Conservation (phyloP, 1,140 invertebrate species). For the Drosophila leontia region DNA sequence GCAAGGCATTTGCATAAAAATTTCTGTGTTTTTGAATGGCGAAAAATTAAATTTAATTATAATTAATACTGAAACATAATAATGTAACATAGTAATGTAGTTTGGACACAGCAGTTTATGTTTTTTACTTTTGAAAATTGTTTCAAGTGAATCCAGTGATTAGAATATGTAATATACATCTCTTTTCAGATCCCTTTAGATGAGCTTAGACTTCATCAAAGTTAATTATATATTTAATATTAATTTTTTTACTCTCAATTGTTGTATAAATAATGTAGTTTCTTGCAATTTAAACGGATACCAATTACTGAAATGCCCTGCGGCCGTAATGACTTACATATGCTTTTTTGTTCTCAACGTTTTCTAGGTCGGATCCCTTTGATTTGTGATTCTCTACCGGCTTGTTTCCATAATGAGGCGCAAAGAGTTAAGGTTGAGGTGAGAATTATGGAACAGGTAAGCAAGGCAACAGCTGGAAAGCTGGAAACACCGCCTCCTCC, state of each 20-base stretch:
- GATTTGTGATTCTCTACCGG: constrained; percentile 53
- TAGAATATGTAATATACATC: neutral
- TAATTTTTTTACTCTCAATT: neutral
- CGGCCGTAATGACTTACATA: neutral
- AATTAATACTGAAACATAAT: constrained; percentile 1
- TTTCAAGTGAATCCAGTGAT: neutral
- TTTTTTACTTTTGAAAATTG: neutral
- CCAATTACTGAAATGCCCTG: neutral
- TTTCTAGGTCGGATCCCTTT: constrained; percentile 57
- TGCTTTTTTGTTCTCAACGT: neutral
- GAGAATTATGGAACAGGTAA: constrained; percentile 48
- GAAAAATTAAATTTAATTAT: constrained; percentile 54
- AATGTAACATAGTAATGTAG: neutral
- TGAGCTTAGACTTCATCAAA: too few species aligned
- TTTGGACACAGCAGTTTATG: neutral
- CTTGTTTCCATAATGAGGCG: constrained; percentile 69
- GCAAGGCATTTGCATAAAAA: constrained; percentile 48
- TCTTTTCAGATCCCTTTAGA: too few species aligned
- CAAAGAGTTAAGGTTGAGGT: constrained; percentile 41
- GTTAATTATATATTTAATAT: neutral
- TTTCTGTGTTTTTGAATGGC: constrained; percentile 3
- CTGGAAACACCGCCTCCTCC: constrained; percentile 8
- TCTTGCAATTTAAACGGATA: neutral
- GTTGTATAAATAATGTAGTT: neutral
- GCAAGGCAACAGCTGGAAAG: constrained; percentile 1